Evolutionary conservation across 2,113 vertebrate genomes (phyloP), one percentile per base, ranked within the genome.

Genomic region (Dicerorhinus sumatrensis): DNA sequence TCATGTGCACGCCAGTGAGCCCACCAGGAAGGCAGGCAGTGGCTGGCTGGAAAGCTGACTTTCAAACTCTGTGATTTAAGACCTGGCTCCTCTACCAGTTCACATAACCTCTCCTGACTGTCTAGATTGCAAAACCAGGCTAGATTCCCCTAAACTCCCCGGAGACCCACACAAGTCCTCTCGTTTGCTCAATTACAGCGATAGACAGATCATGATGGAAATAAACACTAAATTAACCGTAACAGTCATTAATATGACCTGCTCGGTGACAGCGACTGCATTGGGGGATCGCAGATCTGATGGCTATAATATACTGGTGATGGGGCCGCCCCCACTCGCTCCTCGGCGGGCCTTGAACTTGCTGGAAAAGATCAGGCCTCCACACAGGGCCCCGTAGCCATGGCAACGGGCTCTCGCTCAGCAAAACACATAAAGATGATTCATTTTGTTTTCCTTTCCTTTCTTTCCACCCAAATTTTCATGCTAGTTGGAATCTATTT

Each of bases 401-500:
- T 98, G 97, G 97, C 83, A 98, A 98, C 97, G 10, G 95, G 89
- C 90, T 97, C 84, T 88, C 48, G 72, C 96, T 96, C 94, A 96
- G 96, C 97, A 97, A 98, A 98, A 98, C 97, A 98, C 96, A 97
- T 98, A 98, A 98, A 98, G 97, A 98, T 98, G 97, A 98, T 98
- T 98, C 98, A 98, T 98, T 98, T 98, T 98, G 98, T 98, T 98
- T 98, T 98, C 96, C 97, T 98, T 98, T 97, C 97, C 93, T 97
- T 98, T 98, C 96, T 98, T 97, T 97, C 96, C 97, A 98, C 97
- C 96, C 97, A 96, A 97, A 98, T 98, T 98, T 98, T 98, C 97
- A 79, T 97, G 97, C n/a, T 91, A 82, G 97, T 98, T 97, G 87
- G 96, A 97, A 96, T 98, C 96, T 98, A 98, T 98, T 98, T 98